phyloP scores from a whole-genome alignment of 2,113 vertebrate genomes.

The Lathamus discolor region DNA sequence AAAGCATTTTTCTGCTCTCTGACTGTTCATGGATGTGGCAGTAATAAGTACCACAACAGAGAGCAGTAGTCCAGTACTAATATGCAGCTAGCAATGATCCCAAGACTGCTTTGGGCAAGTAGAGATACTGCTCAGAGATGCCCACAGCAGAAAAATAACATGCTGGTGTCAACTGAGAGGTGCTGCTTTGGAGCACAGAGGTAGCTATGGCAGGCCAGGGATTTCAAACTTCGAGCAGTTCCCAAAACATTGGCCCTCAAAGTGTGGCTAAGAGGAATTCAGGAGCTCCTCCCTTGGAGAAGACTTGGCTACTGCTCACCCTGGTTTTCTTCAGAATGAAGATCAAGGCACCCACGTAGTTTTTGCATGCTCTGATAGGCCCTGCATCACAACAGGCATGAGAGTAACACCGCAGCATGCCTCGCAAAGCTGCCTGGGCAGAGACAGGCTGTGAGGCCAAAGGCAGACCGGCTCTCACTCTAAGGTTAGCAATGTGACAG shows the following conservation, averaged over 20 bases:
- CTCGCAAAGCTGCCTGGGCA: rapidly evolving
- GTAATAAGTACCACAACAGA: not conserved
- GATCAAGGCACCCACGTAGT: rapidly evolving
- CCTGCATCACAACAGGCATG: not conserved
- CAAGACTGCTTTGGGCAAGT: not conserved
- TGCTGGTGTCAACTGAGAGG: not conserved
- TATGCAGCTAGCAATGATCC: not conserved
- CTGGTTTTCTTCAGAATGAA: not conserved
- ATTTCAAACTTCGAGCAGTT: not conserved
- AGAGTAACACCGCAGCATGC: rapidly evolving
- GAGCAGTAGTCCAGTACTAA: not conserved
- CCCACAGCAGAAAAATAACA: not conserved
- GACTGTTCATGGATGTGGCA: not conserved
- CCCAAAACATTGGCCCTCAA: not conserved
- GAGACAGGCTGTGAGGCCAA: not conserved
- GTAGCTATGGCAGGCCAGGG: not conserved
- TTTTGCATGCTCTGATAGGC: not conserved
- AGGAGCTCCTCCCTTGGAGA: not conserved
- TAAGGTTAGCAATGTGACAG: not conserved
- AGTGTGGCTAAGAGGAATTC: not conserved
- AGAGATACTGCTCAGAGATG: not conserved
- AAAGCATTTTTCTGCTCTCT: not conserved
- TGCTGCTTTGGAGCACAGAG: not conserved
- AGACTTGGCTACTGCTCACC: not conserved
- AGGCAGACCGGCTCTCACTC: not conserved